Conservation (phyloP, 2,888 invertebrate species). For the Pollenia labialis region DNA sequence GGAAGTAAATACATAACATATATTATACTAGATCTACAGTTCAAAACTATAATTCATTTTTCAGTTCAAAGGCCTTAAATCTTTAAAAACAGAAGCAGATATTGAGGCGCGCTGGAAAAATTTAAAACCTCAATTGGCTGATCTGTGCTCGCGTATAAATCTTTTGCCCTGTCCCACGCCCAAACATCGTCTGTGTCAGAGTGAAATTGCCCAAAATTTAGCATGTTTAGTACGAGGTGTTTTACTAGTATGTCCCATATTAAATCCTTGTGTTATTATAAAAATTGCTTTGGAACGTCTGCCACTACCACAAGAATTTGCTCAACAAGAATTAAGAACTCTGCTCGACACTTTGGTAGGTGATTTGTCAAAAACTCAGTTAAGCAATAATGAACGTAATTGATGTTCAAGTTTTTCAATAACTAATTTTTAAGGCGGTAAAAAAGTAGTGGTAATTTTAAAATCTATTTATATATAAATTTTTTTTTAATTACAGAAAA, state of each 20-base stretch:
- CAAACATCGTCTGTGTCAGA: slow-evolving; percentile 84
- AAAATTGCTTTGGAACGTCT: slow-evolving; percentile 83
- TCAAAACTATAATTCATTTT: slow-evolving; percentile 50
- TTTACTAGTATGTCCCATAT: slow-evolving; percentile 81
- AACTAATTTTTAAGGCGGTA: slow-evolving; percentile 32
- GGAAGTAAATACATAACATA: background rate
- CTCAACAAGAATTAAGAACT: slow-evolving; percentile 81
- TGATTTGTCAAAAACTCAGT: slow-evolving; percentile 78
- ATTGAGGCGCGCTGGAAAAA: slow-evolving; percentile 83
- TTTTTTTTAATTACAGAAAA: slow-evolving; percentile 12
- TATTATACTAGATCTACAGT: background rate
- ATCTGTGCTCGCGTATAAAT: slow-evolving; percentile 83
- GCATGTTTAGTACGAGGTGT: slow-evolving; percentile 83
- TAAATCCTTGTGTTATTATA: slow-evolving; percentile 81
- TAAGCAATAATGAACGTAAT: slow-evolving; percentile 67
- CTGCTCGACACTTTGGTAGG: slow-evolving; percentile 79
- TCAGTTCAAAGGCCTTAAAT: slow-evolving; percentile 81
- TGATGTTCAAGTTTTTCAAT: slow-evolving; percentile 38
- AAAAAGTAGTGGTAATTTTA: slow-evolving; percentile 37
- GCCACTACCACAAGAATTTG: slow-evolving; percentile 84
- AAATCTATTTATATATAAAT: slow-evolving; percentile 29
- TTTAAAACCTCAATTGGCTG: slow-evolving; percentile 83
- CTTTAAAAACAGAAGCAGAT: slow-evolving; percentile 80
- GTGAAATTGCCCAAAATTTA: slow-evolving; percentile 83
- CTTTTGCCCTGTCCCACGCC: slow-evolving; percentile 83